Evolutionary conservation across 2,797 vertebrate species (phyloP), one percentile per base, ranked within the genome.

Genomic region (Knipowitschia caucasica): DNA sequence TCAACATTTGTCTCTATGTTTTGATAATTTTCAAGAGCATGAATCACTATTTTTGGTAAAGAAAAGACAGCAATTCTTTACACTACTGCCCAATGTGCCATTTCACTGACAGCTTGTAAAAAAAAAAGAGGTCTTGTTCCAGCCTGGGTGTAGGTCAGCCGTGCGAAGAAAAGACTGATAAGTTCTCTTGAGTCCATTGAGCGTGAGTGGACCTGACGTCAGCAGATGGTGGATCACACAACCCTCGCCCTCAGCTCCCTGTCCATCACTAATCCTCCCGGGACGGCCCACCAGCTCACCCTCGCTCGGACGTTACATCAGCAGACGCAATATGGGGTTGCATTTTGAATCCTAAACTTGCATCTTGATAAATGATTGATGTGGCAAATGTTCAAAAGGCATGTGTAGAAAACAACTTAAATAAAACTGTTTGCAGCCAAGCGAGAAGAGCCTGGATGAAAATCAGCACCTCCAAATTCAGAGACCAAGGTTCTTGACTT

Each of bases 181-280:
- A 77, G 63, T 67, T 63, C 47, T 62, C 58, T 64, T 46, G 47
- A 59, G 76, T 57, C 65, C 59, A 64, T 68, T 52, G 64, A 78
- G 63, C 45, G 49, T n/a, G n/a, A n/a, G 18, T 40, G 25, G 18
- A 55, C 70, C 69, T 71, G 62, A 65, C 58, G 75, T 81, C 81
- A 79, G 78, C 80, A 84, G 75, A 80, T 62, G 75, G 72, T 65
- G 61, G 63, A 75, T 66, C n/a, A 69, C 59, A 59, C 56, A 84
- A 83, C 7, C 59, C 77, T 70, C 70, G 40, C 14, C 59, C 67
- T 82, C 81, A 81, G 82, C 81, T 78, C 42, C 20, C 21, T 64
- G 66, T 78, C 74, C 66, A 56, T 84, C 81, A 33, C 53, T 75
- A 69, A 77, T 71, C 71, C 58, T 64, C 65, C 25, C 2, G 2